phyloP scores from a whole-genome alignment of 2,113 vertebrate species.

The Seriola aureovittata region DNA sequence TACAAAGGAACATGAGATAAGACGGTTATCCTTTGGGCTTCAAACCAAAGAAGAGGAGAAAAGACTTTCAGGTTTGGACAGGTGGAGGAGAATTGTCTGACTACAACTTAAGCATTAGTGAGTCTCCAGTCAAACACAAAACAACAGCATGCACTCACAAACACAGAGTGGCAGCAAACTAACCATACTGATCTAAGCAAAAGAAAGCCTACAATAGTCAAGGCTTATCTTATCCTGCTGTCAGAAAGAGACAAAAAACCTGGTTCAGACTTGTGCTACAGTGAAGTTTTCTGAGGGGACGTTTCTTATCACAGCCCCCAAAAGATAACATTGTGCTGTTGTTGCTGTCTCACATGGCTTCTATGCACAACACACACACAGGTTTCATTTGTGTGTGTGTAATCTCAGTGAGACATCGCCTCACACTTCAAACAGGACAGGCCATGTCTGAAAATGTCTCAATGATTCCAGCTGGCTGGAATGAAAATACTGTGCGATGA shows the following conservation, averaged over 20 bases:
- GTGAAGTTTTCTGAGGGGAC: constrained; percentile 20
- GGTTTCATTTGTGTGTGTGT: constrained; percentile 1
- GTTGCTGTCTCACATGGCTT: neutral
- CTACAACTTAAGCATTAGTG: neutral
- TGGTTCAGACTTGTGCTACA: constrained; percentile 14
- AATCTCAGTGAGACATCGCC: constrained; percentile 64
- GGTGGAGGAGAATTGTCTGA: neutral
- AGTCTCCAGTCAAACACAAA: neutral
- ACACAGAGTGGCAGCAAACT: neutral
- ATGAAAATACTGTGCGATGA: constrained; percentile 29
- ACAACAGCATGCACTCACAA: neutral
- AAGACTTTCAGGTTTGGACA: neutral
- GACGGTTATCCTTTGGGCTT: neutral
- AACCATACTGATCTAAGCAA: neutral
- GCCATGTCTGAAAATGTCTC: constrained; percentile 33
- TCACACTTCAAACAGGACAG: constrained; percentile 48
- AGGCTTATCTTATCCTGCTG: constrained; percentile 12
- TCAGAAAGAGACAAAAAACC: constrained; percentile 13
- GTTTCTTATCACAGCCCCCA: neutral
- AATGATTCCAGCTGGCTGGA: constrained; percentile 20
- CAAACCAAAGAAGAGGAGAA: neutral
- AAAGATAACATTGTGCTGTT: constrained; percentile 58
- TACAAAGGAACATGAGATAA: neutral
- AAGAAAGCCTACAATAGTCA: constrained; percentile 4
- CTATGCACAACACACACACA: constrained; percentile 10